A percentile compares a stretch with the other conserved stretches of the same genome.
phyloP scores from a whole-genome alignment of 1,140 invertebrate species.

The Hyphantria cunea region DNA sequence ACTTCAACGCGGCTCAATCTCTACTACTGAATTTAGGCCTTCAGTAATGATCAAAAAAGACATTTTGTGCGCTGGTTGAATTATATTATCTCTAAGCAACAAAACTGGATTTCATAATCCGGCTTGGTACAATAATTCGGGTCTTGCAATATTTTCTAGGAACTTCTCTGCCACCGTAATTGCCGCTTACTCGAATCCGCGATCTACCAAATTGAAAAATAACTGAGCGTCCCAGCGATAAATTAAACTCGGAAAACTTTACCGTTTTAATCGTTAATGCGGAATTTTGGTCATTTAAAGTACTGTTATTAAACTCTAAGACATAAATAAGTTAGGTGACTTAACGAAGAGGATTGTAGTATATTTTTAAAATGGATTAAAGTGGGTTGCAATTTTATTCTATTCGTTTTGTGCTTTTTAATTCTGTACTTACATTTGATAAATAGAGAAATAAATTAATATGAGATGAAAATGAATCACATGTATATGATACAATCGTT shows the following conservation, averaged over 20 bases:
- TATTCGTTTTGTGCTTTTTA: too few species aligned
- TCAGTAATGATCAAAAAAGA: slow-evolving; percentile 3
- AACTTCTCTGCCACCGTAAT: slow-evolving; percentile 53
- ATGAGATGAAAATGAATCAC: too few species aligned
- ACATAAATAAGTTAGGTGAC: slow-evolving; percentile 33
- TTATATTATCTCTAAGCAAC: slow-evolving; percentile 3
- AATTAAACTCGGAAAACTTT: slow-evolving; percentile 54
- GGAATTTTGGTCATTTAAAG: slow-evolving; percentile 47
- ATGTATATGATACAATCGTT: too few species aligned
- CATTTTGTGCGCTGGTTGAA: neutral
- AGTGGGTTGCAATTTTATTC: neutral
- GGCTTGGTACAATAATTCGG: slow-evolving; percentile 14
- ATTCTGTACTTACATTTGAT: too few species aligned
- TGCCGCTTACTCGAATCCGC: slow-evolving; percentile 49
- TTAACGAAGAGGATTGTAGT: slow-evolving; percentile 12
- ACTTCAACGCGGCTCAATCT: neutral
- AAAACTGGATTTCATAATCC: slow-evolving; percentile 8
- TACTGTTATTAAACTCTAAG: slow-evolving; percentile 32
- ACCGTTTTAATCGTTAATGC: slow-evolving; percentile 49
- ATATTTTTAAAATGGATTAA: slow-evolving; percentile 19
- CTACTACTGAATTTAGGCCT: too few species aligned
- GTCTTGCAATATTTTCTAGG: slow-evolving; percentile 19
- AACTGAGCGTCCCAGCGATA: slow-evolving; percentile 59
- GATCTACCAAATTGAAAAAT: slow-evolving; percentile 73
- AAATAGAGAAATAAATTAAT: too few species aligned